Base-by-base conservation (phyloP, 2,113 vertebrate genomes). In the Macquaria ambigua region DNA sequence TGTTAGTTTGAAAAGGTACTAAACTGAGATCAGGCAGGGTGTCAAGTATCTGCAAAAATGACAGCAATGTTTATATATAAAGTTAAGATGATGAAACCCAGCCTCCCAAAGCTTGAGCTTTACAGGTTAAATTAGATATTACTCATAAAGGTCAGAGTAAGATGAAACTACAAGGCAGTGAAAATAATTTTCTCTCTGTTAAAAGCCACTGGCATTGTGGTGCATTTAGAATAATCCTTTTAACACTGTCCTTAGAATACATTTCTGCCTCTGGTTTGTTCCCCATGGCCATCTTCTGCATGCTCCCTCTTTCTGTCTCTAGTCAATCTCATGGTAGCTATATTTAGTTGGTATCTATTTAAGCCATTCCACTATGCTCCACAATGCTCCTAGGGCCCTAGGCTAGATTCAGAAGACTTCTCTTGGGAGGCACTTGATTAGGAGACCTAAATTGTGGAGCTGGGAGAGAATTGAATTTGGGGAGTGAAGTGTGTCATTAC, bases 321-420 rank as follows among this genome's bases (percentile, higher is more conserved):
- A 81, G 79, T 88, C 91, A 90, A 82, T 93, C 86, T 93, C 86
- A 82, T 75, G 76, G 73, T 62, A 25, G 78, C 93, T 95, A 95
- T 95, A 95, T 95, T 93, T 96, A 95, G 93, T 79, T 43, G 14
- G 39, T 90, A 84, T 94, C 95, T 95, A 92, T 95, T 95, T 93
- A 93, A 95, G 87, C 92, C 91, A 82, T 92, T 92, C 89, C 87
- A 83, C 92, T 90, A 90, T 90, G 78, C 93, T 91, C 90, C 87
- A 88, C 91, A 93, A 92, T 93, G 91, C 93, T 94, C 95, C 80
- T 55, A 50, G 87, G 93, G 93, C 93, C 93, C 82, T 23, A 77
- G 91, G 93, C 94, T 92, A 85, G 93, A 93, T 95, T 94, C 89
- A 89, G 86, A 62, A 63, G 82, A 50, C 81, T 83, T 85, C 95